phyloP scores from a whole-genome alignment of 2,797 vertebrate genomes.

The Scyliorhinus canicula region DNA sequence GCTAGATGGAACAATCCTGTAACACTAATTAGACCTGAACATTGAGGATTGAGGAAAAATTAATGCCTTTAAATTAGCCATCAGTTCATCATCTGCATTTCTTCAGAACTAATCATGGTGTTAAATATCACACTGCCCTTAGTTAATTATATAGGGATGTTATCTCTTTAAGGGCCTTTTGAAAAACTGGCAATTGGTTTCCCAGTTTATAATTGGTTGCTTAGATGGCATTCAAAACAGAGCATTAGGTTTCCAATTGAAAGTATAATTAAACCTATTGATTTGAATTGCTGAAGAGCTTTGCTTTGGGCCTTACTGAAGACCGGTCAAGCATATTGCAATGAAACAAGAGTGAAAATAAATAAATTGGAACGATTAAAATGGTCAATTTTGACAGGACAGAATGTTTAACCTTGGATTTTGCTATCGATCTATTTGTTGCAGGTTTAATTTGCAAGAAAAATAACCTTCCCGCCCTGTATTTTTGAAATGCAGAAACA shows the following conservation, averaged over 20 bases:
- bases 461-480: neutral
- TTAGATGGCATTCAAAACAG: conserved; percentile 30
- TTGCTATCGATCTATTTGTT: neutral
- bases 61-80: conserved; percentile 23
- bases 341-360: conserved; percentile 18
- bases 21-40: conserved; percentile 11
- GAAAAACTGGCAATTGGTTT: conserved; percentile 15
- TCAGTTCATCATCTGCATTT: neutral
- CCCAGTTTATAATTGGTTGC: conserved; percentile 39
- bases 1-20: neutral
- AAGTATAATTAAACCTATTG: conserved; percentile 35
- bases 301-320: conserved; percentile 6
- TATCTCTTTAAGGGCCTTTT: conserved; percentile 37
- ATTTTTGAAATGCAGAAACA: neutral
- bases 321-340: conserved; percentile 24
- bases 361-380: neutral
- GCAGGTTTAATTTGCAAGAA: neutral
- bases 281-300: conserved; percentile 31
- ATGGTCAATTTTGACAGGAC: neutral
- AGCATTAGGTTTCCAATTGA: conserved; percentile 11
- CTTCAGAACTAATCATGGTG: conserved; percentile 36
- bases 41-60: neutral
- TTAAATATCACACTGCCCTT: conserved; percentile 31
- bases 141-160: conserved; percentile 30
- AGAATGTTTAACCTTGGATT: neutral